Base-by-base conservation (phyloP, 2,888 invertebrate genomes). In the Caenorhabditis sp. region DNA sequence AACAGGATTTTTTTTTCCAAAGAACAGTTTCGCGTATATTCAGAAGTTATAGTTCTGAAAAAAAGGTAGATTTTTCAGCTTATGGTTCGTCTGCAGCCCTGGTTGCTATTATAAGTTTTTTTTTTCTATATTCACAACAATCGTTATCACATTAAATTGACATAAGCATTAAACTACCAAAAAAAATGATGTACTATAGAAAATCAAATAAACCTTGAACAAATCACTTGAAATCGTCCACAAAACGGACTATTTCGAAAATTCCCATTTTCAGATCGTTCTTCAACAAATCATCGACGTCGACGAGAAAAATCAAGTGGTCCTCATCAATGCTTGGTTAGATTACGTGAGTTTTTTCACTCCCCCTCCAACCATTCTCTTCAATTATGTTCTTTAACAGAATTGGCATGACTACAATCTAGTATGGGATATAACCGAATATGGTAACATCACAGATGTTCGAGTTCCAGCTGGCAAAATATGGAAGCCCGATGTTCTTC, bases 221-320 rank as follows among this genome's bases (percentile, higher is more conserved):
- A n/a, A n/a, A n/a, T n/a, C n/a, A n/a, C n/a, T n/a, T n/a, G n/a
- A n/a, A n/a, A n/a, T n/a, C n/a, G n/a, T n/a, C n/a, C n/a, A n/a
- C n/a, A n/a, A n/a, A n/a, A n/a, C n/a, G n/a, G n/a, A n/a, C n/a
- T n/a, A n/a, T n/a, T n/a, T n/a, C n/a, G n/a, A n/a, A n/a, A n/a
- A n/a, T 7, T 17, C 2, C 10, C 17, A 8, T 38, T 50, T 83
- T 67, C 61, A 85, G 78, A 84, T 86, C 10, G 87, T 85, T 12
- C 81, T 86, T 17, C 86, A 86, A 62, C 86, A 87, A 63, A 77
- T 86, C 21, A 86, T 87, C 65, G 87, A 87, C 66, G 87, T 87
- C 8, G 87, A 87, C 66, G 87, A 86, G 70, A 87, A 86, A 69
- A 86, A 86, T 74, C 86, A 86, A 63, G 82, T 86, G 56, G 84